Percentiles rank a stretch among this genome's conserved stretches.
These are phyloP conservation scores for Ecdyonurus torrentis DNA, from an alignment of 2,888 invertebrate species.

Conservation along the genomic window DNA sequence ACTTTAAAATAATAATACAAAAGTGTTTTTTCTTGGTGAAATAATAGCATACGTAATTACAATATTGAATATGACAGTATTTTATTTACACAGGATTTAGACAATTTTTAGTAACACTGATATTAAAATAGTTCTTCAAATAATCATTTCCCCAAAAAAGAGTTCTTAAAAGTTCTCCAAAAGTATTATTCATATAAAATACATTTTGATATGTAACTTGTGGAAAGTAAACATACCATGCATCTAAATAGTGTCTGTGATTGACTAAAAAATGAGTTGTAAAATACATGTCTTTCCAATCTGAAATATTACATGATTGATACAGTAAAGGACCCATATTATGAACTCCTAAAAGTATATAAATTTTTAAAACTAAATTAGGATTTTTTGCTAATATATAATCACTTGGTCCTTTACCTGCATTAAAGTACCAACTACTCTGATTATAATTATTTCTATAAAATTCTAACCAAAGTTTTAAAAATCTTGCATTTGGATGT, in stretches of 20 bases:
- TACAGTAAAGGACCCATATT: neutral
- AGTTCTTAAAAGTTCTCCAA: neutral
- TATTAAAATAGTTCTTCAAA: no score
- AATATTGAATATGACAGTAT: neutral
- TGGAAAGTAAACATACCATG: neutral
- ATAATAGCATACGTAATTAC: neutral
- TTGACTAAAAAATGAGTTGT: neutral
- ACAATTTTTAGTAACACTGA: neutral
- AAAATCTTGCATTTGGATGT: neutral
- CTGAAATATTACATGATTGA: neutral
- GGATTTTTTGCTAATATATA: neutral
- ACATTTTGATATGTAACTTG: neutral
- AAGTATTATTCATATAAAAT: no score
- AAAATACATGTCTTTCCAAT: neutral
- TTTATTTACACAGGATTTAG: neutral
- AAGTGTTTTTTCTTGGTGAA: no score
- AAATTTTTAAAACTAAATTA: neutral
- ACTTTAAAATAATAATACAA: no score
- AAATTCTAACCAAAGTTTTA: neutral
- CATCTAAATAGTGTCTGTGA: neutral
- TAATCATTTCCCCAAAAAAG: no score
- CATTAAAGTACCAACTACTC: neutral
- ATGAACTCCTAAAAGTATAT: neutral
- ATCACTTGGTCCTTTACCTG: neutral
- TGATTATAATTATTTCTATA: neutral